Base-by-base conservation (phyloP, 2,888 invertebrate species). In the Spisula subtruncata region DNA sequence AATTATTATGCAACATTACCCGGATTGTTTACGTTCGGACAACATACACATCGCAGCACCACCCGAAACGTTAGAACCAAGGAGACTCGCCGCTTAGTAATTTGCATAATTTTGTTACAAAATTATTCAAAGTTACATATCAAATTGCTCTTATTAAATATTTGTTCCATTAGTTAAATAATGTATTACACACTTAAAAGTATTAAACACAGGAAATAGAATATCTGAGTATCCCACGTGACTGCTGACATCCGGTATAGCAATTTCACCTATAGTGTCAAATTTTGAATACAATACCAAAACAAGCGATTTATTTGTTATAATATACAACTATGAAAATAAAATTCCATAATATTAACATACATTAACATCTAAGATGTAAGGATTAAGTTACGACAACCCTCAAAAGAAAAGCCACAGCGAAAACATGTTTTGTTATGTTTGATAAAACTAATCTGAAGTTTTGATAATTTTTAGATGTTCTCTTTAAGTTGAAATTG, bases 301-400 rank as follows among this genome's bases (percentile, higher is more conserved):
- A 25, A 6, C 35, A 25, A 75, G 16, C n/a, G 18, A 75, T 75
- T 75, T 18, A 75, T 32, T 14, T 75, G 16, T 66, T 66, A 25
- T 75, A 18, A 25, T 75, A 75, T 35, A 25, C 18, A 32, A 35
- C 75, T 32, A 75, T 75, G 32, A 32, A 75, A 16, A 29, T 12
- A 12, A 75, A 35, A 32, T 32, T 75, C n/a, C 75, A 75, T 75
- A 32, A 75, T 75, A 75, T 75, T 75, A 18, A 25, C 75, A 75
- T 75, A 75, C 18, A 75, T 75, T 75, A 75, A 75, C 32, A 32
- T 18, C 32, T 35, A 32, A 35, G 75, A 35, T 35, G 35, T 25
- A 75, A 32, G 25, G 75, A 32, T 32, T 35, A 75, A 32, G n/a
- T 16, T 51, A 51, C 51, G 48, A 8, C 5, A 51, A 51, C 41